These are phyloP conservation scores for Pteropus alecto DNA, from an alignment of 2,113 vertebrate genomes.

Conservation along the genomic window DNA sequence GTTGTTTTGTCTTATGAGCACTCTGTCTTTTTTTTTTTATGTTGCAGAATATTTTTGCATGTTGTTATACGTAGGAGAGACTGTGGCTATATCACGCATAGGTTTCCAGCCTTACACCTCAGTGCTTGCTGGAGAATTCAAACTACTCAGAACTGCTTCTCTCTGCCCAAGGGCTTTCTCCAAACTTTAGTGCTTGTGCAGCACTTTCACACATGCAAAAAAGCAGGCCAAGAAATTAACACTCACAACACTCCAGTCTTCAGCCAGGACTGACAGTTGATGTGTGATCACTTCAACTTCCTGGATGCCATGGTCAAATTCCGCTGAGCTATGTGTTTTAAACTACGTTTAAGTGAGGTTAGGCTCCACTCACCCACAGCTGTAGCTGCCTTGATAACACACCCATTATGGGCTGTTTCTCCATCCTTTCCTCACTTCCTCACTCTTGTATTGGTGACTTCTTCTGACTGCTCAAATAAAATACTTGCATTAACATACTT, in stretches of 20 bases:
- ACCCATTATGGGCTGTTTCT: neutral
- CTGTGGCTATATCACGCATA: neutral
- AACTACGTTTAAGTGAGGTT: neutral
- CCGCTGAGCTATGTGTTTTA: neutral
- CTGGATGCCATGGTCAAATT: neutral
- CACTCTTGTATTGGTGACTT: too few relatives aligned
- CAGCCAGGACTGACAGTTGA: neutral
- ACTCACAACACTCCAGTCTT: neutral
- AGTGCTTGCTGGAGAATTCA: neutral
- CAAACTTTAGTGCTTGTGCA: neutral
- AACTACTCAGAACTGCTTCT: neutral
- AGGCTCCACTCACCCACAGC: neutral
- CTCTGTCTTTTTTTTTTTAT: neutral
- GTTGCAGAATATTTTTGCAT: neutral
- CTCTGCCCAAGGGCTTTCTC: neutral
- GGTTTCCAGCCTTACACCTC: neutral
- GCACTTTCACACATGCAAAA: neutral
- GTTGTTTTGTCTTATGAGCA: neutral
- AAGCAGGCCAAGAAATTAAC: neutral
- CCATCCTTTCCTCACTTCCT: neutral
- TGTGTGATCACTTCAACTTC: neutral
- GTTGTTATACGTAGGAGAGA: neutral
- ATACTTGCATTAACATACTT: neutral
- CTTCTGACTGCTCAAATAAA: neutral
- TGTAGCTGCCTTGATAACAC: neutral